Conservation (phyloP, 2,888 invertebrate species). For the Acanthosepion lycidas region DNA sequence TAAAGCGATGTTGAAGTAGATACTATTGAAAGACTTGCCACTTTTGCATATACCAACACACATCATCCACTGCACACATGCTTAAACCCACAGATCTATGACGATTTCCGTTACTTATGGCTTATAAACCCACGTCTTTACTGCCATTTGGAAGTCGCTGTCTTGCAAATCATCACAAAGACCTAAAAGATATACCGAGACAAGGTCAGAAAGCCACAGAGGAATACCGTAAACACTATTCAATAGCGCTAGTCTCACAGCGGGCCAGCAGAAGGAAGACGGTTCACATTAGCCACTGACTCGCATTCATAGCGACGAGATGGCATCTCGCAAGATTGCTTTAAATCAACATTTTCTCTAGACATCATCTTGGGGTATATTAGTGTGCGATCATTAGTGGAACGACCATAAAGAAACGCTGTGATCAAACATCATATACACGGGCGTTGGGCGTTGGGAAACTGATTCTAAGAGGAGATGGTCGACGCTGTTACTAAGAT, state of each 20-base stretch:
- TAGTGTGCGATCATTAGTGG: background rate
- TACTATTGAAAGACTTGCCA: no score
- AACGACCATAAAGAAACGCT: background rate
- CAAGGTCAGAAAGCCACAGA: background rate
- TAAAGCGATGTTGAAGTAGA: no score
- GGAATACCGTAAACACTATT: background rate
- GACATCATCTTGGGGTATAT: background rate
- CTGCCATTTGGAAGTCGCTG: background rate
- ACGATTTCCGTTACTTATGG: no score
- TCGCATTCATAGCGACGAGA: background rate
- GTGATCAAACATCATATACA: background rate
- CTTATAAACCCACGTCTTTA: background rate
- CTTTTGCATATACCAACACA: no score
- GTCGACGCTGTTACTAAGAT: background rate
- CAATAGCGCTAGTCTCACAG: background rate
- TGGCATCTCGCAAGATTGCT: background rate
- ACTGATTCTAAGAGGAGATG: background rate
- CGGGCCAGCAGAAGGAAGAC: background rate
- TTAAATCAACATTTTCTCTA: conserved; percentile 11
- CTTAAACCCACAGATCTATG: no score
- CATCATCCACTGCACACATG: no score
- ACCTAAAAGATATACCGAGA: background rate
- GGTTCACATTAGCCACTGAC: background rate
- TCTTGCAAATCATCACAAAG: background rate
- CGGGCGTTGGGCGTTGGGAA: background rate